These are phyloP conservation scores for Chiloscyllium plagiosum DNA, from an alignment of 2,113 vertebrate species.

Conservation along the genomic window DNA sequence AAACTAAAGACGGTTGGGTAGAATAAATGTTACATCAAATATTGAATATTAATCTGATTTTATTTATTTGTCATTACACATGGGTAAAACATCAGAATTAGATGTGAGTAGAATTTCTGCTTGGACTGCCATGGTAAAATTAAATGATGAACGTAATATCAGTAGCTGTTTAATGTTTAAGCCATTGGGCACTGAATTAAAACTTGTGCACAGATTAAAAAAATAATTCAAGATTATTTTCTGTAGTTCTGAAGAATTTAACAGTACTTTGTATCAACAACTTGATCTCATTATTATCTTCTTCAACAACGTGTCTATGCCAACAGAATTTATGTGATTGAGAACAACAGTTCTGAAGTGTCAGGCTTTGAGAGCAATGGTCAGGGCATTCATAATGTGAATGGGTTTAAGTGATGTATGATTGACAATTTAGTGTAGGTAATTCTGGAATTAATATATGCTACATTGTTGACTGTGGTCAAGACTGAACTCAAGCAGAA, in stretches of 20 bases:
- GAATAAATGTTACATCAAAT: background rate
- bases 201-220: background rate
- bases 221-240: background rate
- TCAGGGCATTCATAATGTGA: background rate
- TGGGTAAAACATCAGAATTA: background rate
- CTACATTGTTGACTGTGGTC: background rate
- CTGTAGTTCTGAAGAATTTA: background rate
- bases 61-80: background rate
- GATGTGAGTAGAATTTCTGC: slow-evolving; percentile 9
- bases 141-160: background rate
- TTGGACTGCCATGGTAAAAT: background rate
- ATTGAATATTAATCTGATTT: background rate
- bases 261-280: background rate
- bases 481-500: background rate
- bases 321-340: background rate
- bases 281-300: background rate
- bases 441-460: background rate
- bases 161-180: background rate
- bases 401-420: background rate
- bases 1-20: background rate
- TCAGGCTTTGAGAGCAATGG: background rate
- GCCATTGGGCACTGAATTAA: background rate
- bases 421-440: background rate
- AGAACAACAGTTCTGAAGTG: background rate
- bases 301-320: background rate